A percentile compares a stretch with the other conserved stretches of the same genome.
These are phyloP conservation scores for Pogonomyrmex californicus DNA, from an alignment of 1,140 invertebrate genomes.

Conservation along the genomic window DNA sequence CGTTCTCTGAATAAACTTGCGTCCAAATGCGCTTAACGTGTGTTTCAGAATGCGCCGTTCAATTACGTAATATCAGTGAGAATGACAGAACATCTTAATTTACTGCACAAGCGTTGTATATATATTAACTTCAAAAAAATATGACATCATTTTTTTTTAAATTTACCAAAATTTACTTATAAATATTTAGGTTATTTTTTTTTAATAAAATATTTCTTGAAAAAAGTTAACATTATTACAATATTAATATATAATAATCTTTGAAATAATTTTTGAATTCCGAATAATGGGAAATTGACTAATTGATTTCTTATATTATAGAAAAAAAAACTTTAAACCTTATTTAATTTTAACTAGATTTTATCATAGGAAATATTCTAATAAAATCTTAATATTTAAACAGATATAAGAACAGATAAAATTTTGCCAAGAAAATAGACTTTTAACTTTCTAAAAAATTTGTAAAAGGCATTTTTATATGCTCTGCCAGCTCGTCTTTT, in stretches of 20 bases:
- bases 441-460: neutral
- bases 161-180: neutral
- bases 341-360: neutral
- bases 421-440: neutral
- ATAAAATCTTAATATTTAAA: neutral
- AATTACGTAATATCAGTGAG: slow-evolving; percentile 24
- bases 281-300: neutral
- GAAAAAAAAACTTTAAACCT: neutral
- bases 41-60: slow-evolving; percentile 16
- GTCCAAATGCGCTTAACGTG: slow-evolving; percentile 21
- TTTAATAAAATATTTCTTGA: neutral
- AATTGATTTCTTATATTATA: neutral
- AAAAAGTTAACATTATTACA: neutral
- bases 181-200: neutral
- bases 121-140: neutral
- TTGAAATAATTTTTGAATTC: neutral
- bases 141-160: neutral
- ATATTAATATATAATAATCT: neutral
- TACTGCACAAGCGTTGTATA: neutral
- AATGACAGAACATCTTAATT: slow-evolving; percentile 8
- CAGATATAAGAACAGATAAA: no score
- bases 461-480: neutral
- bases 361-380: neutral
- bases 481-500: neutral
- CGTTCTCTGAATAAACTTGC: slow-evolving; percentile 35